Conservation (phyloP, 2,888 invertebrate species). For the Caenorhabditis sp. region DNA sequence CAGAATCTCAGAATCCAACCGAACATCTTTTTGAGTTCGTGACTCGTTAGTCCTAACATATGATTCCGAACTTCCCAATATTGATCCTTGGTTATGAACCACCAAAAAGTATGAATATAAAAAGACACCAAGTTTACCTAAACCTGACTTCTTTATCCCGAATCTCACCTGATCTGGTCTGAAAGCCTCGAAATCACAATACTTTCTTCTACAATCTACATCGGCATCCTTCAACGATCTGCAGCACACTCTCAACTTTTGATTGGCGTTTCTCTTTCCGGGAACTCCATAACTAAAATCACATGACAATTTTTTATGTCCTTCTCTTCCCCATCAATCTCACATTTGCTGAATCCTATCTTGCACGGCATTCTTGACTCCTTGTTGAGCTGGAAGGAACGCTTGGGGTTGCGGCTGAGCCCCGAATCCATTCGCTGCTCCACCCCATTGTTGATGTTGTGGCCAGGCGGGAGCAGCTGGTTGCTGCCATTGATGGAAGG, state of each 20-base stretch:
- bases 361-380: conserved; percentile 61
- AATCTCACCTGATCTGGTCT: conserved; percentile 80
- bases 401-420: conserved; percentile 51
- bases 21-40: no score
- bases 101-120: no score
- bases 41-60: no score
- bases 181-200: conserved; percentile 83
- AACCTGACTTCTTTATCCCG: not conserved
- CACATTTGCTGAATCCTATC: conserved; percentile 62
- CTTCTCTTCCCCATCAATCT: not conserved
- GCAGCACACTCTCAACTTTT: conserved; percentile 82
- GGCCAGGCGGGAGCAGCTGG: conserved; percentile 52
- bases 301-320: not conserved
- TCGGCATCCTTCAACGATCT: conserved; percentile 75
- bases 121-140: no score
- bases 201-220: conserved; percentile 79
- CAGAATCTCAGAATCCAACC: no score
- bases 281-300: conserved; percentile 49
- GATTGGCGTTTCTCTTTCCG: conserved; percentile 59
- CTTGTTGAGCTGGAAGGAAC: conserved; percentile 47
- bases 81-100: no score
- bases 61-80: no score
- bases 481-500: conserved; percentile 66
- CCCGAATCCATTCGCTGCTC: conserved; percentile 29
- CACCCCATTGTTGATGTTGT: conserved; percentile 53